phyloP scores from a whole-genome alignment of 2,113 vertebrate genomes.

The Tupaia tana region DNA sequence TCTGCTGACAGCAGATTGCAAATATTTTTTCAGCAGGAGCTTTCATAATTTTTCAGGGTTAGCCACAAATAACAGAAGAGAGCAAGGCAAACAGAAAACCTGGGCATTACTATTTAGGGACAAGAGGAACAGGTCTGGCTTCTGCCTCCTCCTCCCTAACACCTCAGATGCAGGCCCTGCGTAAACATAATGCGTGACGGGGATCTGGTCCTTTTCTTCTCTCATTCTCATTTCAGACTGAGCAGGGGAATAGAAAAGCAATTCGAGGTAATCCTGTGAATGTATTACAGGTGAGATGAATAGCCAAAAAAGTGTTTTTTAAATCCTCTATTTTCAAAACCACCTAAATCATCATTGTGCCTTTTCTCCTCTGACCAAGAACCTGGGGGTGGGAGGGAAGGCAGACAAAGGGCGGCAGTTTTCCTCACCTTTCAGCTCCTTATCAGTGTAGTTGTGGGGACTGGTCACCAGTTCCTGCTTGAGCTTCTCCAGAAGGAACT shows the following conservation, averaged over 20 bases:
- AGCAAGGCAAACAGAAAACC: slow-evolving; percentile 35
- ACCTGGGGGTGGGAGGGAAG: background rate
- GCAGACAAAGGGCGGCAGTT: background rate
- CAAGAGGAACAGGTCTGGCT: slow-evolving; percentile 6
- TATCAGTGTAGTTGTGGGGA: slow-evolving; percentile 85
- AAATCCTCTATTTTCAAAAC: slow-evolving; percentile 46
- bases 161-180: background rate
- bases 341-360: slow-evolving; percentile 16
- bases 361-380: background rate
- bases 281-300: background rate
- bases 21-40: background rate
- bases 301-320: background rate
- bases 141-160: slow-evolving; percentile 2
- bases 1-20: background rate
- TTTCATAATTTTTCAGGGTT: background rate
- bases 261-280: slow-evolving; percentile 34
- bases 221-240: slow-evolving; percentile 18
- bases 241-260: slow-evolving; percentile 35
- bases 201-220: background rate
- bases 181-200: background rate
- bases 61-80: slow-evolving; percentile 18
- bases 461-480: slow-evolving; percentile 84
- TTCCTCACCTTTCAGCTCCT: slow-evolving; percentile 86
- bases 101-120: background rate
- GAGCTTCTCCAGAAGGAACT: slow-evolving; percentile 87